phyloP scores from a whole-genome alignment of 2,888 invertebrate genomes.

The Heteropelma amictum region DNA sequence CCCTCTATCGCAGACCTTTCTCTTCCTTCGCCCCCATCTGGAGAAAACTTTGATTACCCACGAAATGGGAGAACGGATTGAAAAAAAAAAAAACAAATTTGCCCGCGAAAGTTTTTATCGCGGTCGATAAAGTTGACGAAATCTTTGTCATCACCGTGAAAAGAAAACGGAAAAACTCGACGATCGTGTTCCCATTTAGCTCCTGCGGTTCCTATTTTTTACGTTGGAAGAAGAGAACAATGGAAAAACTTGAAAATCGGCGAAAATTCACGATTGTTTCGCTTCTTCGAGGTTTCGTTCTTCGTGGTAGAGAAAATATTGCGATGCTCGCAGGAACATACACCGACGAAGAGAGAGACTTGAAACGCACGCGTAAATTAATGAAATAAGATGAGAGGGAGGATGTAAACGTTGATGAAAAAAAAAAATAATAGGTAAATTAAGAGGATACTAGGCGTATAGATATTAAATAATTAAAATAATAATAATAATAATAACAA shows the following conservation, averaged over 20 bases:
- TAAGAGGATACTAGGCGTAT: slow-evolving; percentile 59
- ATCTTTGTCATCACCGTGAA: background rate
- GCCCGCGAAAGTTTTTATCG: no score
- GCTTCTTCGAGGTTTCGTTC: no score
- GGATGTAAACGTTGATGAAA: slow-evolving; percentile 31
- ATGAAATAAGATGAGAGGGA: slow-evolving; percentile 51
- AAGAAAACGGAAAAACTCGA: background rate
- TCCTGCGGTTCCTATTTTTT: slow-evolving; percentile 27
- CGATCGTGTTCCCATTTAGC: background rate
- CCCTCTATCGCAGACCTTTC: no score
- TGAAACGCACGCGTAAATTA: slow-evolving; percentile 61
- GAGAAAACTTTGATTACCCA: no score
- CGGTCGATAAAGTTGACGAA: no score
- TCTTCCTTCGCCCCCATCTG: no score
- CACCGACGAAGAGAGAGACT: slow-evolving; percentile 19
- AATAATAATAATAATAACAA: slow-evolving; percentile 7
- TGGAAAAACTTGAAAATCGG: no score
- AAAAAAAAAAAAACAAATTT: no score
- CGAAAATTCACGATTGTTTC: no score
- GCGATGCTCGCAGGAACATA: no score
- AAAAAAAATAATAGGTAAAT: slow-evolving; percentile 54
- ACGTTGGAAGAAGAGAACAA: background rate
- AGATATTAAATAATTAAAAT: slow-evolving; percentile 57
- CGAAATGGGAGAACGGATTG: no score
- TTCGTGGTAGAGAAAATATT: no score